Percentiles rank a stretch among this genome's conserved stretches.
These are phyloP conservation scores for Anser brachyrhynchus DNA, from an alignment of 2,113 vertebrate genomes.

Conservation along the genomic window DNA sequence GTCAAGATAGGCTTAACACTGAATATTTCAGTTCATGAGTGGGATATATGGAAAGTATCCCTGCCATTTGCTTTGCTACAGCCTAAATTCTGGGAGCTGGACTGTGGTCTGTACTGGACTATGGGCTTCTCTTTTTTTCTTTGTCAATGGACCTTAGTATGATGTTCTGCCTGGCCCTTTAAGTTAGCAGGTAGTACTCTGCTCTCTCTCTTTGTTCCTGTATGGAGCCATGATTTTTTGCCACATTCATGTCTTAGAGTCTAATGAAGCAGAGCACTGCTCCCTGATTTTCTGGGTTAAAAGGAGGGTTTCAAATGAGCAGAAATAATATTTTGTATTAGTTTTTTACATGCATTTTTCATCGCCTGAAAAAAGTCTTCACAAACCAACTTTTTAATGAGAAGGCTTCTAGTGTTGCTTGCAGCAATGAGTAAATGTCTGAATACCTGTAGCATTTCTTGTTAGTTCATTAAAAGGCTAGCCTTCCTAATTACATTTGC, in stretches of 20 bases:
- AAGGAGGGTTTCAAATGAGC: not conserved
- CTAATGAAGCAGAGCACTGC: not conserved
- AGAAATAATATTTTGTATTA: not conserved
- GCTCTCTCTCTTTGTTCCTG: not conserved
- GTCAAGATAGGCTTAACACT: not conserved
- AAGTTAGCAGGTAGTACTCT: not conserved
- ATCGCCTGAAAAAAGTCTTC: not conserved
- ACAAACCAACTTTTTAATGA: constrained; percentile 38
- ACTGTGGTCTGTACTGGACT: not conserved
- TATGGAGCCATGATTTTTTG: not conserved
- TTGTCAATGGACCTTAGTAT: not conserved
- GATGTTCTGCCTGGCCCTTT: not conserved
- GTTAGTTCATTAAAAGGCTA: constrained; percentile 41
- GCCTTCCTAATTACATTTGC: constrained; percentile 23
- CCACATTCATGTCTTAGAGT: not conserved
- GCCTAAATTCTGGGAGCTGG: not conserved
- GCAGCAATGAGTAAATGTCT: constrained; percentile 33
- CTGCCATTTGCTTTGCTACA: not conserved
- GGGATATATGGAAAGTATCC: not conserved
- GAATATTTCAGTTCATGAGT: not conserved
- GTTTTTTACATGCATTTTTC: constrained; percentile 39
- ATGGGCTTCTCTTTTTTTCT: not conserved
- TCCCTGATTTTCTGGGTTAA: not conserved
- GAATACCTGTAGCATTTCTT: constrained; percentile 14
- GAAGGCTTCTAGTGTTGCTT: constrained; percentile 22